phyloP scores from a whole-genome alignment of 2,888 invertebrate genomes.

The Hirudinaria manillensis region DNA sequence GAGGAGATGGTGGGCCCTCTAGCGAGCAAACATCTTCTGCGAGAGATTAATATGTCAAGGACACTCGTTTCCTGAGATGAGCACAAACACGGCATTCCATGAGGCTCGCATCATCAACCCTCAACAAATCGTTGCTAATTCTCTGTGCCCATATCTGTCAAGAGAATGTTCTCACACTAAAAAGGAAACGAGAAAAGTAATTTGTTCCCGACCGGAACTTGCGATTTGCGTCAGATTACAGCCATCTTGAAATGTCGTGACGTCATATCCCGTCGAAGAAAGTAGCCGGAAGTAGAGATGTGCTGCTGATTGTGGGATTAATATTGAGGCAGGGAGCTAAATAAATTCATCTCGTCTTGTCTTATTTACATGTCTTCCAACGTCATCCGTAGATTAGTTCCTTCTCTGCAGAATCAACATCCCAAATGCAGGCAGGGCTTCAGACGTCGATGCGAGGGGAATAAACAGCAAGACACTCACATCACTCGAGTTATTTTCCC shows the following conservation, averaged over 20 bases:
- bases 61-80: conserved; percentile 1
- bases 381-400: conserved; percentile 12
- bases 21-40: conserved; percentile 11
- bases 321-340: conserved; percentile 20
- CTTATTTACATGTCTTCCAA: conserved; percentile 2
- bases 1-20: neutral
- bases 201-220: conserved; percentile 21
- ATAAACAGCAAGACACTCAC: conserved; percentile 13
- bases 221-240: conserved; percentile 20
- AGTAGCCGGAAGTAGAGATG: conserved; percentile 18
- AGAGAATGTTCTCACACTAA: conserved; percentile 12
- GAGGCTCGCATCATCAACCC: conserved; percentile 10
- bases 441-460: neutral
- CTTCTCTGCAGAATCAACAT: neutral
- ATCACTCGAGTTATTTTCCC: neutral
- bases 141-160: conserved; percentile 15
- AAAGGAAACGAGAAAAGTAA: conserved; percentile 25
- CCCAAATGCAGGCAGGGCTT: no score
- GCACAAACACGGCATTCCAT: conserved; percentile 13
- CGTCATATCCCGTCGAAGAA: conserved; percentile 19
- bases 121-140: conserved; percentile 16
- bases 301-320: conserved; percentile 17
- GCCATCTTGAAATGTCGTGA: conserved; percentile 24
- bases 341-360: conserved; percentile 18
- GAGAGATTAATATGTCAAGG: conserved; percentile 14